Base-by-base conservation (phyloP, 92 coral and sea anemone species). In the Pocillopora grandis region DNA sequence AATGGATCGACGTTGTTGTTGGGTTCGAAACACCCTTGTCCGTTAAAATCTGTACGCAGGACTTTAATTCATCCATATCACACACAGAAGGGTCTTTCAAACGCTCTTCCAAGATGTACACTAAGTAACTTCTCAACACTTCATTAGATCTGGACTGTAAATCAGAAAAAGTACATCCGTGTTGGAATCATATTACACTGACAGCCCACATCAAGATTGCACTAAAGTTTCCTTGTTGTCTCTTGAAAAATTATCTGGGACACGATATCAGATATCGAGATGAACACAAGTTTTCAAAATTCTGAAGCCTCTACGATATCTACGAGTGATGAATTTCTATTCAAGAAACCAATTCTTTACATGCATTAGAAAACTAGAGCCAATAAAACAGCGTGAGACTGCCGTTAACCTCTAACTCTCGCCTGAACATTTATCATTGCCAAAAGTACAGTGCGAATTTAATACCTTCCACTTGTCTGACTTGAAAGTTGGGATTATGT, bases 1-100 rank as follows among this genome's bases (percentile, higher is more conserved):
- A 95, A 66, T 93, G 92, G 17, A 95, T 89, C 1, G 97, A 94
- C n/a, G 76, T 77, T 27, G 60, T 37, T 19, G 71, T 67, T 10
- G 98, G 98, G 79, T 93, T 95, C 33, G 76, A 18, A 20, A 81
- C 80, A 5, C 97, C 98, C 58, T 93, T 91, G 90, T 88, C 93
- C 19, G 98, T 95, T 63, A 89, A 58, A 33, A 95, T 88, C 72
- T 76, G 89, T 15, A 90, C 97, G 78, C 95, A 95, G 60, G 71
- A 79, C 71, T 90, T 92, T 77, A 95, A 81, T 78, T 93, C 95
- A n/a, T 90, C 85, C 76, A 95, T 64, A 77, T 93, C 89, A 77
- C 98, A 95, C n/a, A 93, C 77, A 23, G 76, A 76, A 19, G 89
- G 86, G 62, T 95, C 95, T 11, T 76, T 60, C 66, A 90, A 75